A percentile compares a stretch with the other conserved stretches of the same genome.
These are phyloP conservation scores for Cygnus olor DNA, from an alignment of 2,797 vertebrate species.

Conservation along the genomic window DNA sequence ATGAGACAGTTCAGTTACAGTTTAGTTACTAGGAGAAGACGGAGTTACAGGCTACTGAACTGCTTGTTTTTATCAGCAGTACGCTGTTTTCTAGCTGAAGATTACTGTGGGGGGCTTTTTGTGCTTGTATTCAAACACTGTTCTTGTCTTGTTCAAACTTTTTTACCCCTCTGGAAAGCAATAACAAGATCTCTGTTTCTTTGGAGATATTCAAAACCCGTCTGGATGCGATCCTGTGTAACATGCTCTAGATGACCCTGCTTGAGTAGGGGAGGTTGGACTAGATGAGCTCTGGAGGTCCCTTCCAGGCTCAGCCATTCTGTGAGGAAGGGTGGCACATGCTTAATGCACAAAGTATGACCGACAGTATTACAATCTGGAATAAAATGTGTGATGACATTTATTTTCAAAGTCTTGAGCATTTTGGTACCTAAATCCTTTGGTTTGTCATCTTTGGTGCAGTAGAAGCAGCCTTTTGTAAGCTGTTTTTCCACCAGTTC, in stretches of 20 bases:
- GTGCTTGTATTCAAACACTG: background rate
- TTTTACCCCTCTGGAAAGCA: background rate
- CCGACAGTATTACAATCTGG: background rate
- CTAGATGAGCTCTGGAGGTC: no score
- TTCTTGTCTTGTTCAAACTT: background rate
- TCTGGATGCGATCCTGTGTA: no score
- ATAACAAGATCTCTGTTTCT: background rate
- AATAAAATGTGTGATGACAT: background rate
- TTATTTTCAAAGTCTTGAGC: background rate
- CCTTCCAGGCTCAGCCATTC: no score
- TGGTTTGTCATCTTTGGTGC: background rate
- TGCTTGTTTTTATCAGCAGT: background rate
- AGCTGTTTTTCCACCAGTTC: background rate
- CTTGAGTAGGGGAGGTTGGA: no score
- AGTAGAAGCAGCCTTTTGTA: background rate
- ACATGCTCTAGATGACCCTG: no score
- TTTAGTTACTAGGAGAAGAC: background rate
- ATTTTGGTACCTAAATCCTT: background rate
- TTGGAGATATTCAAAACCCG: no score
- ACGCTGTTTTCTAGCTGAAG: background rate
- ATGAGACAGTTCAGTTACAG: background rate
- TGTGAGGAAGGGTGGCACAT: background rate
- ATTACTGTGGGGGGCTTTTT: background rate
- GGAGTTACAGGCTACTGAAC: background rate
- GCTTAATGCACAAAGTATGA: background rate